Evolutionary conservation across 1,140 invertebrate species (phyloP).

Genomic region (Agrilus planipennis): DNA sequence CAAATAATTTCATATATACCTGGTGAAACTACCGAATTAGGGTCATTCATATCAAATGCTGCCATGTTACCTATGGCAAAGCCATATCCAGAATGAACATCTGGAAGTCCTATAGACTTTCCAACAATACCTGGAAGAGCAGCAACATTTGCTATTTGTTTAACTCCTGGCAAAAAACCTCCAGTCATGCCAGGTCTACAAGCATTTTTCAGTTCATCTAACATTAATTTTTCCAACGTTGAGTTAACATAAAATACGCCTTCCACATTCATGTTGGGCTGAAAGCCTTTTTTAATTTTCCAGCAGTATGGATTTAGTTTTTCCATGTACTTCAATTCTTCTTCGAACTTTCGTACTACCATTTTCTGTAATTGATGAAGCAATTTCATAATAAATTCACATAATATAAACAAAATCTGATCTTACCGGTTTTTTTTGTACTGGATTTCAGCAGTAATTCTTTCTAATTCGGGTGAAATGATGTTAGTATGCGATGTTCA

Average conservation of each 20-base stretch:
- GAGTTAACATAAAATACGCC: conserved; percentile 97
- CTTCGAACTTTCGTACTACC: conserved; percentile 86
- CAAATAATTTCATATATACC: conserved; percentile 30
- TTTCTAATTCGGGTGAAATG: too few relatives aligned
- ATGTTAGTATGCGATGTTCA: too few relatives aligned
- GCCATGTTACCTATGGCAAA: conserved; percentile 99
- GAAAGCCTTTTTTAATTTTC: conserved; percentile 97
- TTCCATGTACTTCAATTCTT: conserved; percentile 89
- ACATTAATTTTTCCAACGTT: conserved; percentile 89
- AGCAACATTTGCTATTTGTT: conserved; percentile 99
- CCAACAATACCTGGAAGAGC: conserved; percentile 96
- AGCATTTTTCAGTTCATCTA: conserved; percentile 89
- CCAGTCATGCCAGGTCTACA: conserved; percentile 80
- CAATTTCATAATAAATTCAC: too few relatives aligned
- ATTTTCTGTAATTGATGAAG: too few relatives aligned
- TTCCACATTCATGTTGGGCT: conserved; percentile 99
- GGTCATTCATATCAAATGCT: conserved; percentile 93
- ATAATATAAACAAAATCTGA: too few relatives aligned
- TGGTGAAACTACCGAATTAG: conserved; percentile 90
- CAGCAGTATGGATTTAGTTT: conserved; percentile 75
- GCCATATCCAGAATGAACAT: conserved; percentile 98
- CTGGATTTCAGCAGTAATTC: too few relatives aligned
- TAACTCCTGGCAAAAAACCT: conserved; percentile 96
- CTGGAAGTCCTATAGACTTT: conserved; percentile 80
- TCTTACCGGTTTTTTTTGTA: too few relatives aligned